Conservation (phyloP, 2,797 vertebrate genomes). For the Triplophysa bombifrons region DNA sequence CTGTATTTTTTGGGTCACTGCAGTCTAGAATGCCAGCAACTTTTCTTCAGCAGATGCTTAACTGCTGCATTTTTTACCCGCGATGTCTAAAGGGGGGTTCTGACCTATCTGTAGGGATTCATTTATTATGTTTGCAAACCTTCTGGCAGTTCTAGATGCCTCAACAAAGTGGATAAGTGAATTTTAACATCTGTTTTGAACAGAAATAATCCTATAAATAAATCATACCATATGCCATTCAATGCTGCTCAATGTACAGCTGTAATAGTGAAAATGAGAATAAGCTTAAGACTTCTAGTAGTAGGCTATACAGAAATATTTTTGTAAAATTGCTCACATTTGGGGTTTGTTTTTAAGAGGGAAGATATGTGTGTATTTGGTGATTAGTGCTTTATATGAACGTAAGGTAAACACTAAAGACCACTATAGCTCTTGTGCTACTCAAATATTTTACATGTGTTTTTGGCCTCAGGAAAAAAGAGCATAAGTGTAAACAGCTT, state of each 20-base stretch:
- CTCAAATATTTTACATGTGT: not conserved
- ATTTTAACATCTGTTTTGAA: not conserved
- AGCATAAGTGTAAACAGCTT: not conserved
- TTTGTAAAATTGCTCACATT: too few species aligned
- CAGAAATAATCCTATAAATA: conserved; percentile 29
- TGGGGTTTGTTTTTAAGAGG: too few species aligned
- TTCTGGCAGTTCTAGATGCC: conserved; percentile 15
- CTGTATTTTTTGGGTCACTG: conserved; percentile 35
- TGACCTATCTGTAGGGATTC: conserved; percentile 16
- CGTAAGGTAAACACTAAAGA: too few species aligned
- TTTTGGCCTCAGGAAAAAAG: not conserved
- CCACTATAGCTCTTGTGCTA: not conserved
- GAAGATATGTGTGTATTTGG: too few species aligned
- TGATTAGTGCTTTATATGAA: too few species aligned
- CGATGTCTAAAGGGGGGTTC: not conserved
- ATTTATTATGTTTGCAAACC: conserved; percentile 28
- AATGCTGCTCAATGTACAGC: too few species aligned
- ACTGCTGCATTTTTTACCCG: not conserved
- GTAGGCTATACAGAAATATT: too few species aligned
- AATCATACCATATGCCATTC: not conserved
- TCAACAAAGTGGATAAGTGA: not conserved
- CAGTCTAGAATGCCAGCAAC: conserved; percentile 8
- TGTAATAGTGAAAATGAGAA: not conserved
- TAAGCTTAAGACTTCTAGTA: not conserved
- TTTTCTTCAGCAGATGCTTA: conserved; percentile 5